phyloP scores from a whole-genome alignment of 2,797 vertebrate genomes.

The Staurois parvus region DNA sequence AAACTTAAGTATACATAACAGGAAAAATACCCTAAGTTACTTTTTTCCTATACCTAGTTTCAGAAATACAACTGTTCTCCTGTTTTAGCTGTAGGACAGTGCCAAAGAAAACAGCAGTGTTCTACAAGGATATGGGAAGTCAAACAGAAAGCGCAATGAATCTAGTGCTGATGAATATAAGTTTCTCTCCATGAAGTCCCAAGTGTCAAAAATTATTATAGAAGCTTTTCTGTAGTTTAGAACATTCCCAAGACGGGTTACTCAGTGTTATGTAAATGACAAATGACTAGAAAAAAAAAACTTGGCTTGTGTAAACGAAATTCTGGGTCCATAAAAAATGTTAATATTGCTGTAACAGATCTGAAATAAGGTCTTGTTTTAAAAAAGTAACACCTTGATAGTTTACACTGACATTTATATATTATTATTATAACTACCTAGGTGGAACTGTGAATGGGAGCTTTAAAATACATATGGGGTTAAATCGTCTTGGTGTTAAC shows the following conservation, averaged over 20 bases:
- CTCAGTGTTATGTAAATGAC: conserved; percentile 81
- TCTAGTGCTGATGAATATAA: conserved; percentile 80
- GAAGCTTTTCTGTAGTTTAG: conserved; percentile 84
- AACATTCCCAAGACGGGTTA: conserved; percentile 82
- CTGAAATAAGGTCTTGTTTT: conserved; percentile 68
- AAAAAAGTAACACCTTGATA: conserved; percentile 64
- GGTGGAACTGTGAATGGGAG: conserved; percentile 30
- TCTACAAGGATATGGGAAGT: conserved; percentile 88
- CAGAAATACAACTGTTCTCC: conserved; percentile 87
- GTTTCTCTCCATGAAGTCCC: conserved; percentile 82
- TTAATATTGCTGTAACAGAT: conserved; percentile 68
- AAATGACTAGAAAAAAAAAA: conserved; percentile 73
- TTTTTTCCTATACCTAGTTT: conserved; percentile 76
- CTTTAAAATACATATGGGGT: conserved; percentile 55
- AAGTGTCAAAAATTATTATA: conserved; percentile 82
- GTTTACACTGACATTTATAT: conserved; percentile 58
- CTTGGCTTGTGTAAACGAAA: conserved; percentile 72
- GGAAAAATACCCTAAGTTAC: conserved; percentile 86
- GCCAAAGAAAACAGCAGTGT: conserved; percentile 93
- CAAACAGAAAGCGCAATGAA: conserved; percentile 89
- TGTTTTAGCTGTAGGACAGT: conserved; percentile 77
- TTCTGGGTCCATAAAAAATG: conserved; percentile 69
- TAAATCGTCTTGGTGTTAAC: conserved; percentile 43
- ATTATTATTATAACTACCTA: conserved; percentile 61
- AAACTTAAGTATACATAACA: conserved; percentile 55